Base-by-base conservation (phyloP, 2,888 invertebrate genomes). In the Ochropacha duplaris region DNA sequence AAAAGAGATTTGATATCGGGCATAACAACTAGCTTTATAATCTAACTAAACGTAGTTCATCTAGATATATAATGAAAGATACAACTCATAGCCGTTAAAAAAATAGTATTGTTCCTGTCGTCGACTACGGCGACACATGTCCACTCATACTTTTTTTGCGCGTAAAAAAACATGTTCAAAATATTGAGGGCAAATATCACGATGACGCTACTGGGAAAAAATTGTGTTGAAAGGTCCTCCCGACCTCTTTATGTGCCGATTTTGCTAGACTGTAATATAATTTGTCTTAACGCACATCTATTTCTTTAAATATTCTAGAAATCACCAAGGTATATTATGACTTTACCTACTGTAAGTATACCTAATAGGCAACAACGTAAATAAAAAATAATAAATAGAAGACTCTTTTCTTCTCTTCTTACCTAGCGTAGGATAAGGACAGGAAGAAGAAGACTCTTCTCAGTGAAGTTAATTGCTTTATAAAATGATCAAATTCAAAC, bases 121-220 rank as follows among this genome's bases (percentile, higher is more conserved):
- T 69, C 61, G 58, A 61, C 72, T 69, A 73, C 61, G 58, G 66
- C 60, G 76, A 78, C 78, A 72, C 68, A 61, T 65, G 76, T 79
- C 78, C 77, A 79, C 79, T 79, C 78, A 75, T 69, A 68, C 63
- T 58, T 69, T 71, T n/a, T 71, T 75, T 72, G 63, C 66, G 57
- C 60, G 64, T 54, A 65, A 70, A 74, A 68, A 60, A 60, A 67
- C 51, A n/a, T n/a, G 56, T 49, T 57, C 59, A 60, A 12, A 61
- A 64, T 51, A 56, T 54, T 60, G 51, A 50, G 39, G 26, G n/a
- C n/a, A n/a, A 39, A 44, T 44, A n/a, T 49, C n/a, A 19, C 54
- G 55, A 39, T 19, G 19, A 50, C 22, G 39, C 36, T 14, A 24
- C n/a, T 28, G 16, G 14, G 44, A 49, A 5, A 54, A 24, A 24